Base-by-base conservation (phyloP, 1,140 invertebrate genomes). In the Homalodisca vitripennis region DNA sequence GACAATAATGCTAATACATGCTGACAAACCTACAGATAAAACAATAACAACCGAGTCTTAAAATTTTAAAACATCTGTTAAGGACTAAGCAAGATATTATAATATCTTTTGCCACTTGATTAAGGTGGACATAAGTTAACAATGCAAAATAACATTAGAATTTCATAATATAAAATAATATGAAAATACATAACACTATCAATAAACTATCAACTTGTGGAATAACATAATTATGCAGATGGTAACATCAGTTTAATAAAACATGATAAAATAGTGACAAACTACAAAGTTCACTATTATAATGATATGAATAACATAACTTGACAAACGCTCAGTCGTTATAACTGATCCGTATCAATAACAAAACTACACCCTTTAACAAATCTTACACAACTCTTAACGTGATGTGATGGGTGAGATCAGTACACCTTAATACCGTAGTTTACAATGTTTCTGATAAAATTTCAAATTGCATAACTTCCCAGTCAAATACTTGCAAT, bases 101-200 rank as follows among this genome's bases (percentile, higher is more conserved):
- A n/a, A n/a, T n/a, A n/a, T n/a, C n/a, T n/a, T n/a, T n/a, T n/a
- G n/a, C n/a, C n/a, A n/a, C n/a, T n/a, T n/a, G n/a, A n/a, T n/a
- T n/a, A n/a, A n/a, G n/a, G n/a, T n/a, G n/a, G n/a, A n/a, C n/a
- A n/a, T n/a, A n/a, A n/a, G n/a, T n/a, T n/a, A n/a, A n/a, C n/a
- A n/a, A n/a, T n/a, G n/a, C 22, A 51, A 51, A 3, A 51, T n/a
- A 3, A 20, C n/a, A 51, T 51, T 51, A 51, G 3, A 51, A 51
- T 51, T 51, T 51, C 22, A 51, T 51, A 3, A n/a, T 51, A 51
- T 51, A 51, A 51, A 51, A 51, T 51, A 51, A 51, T 51, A 51
- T 51, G 48, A 51, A 51, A 51, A 51, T 51, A 51, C 14, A 10
- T 51, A 51, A 51, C 48, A 51, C 22, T 51, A 51, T 20, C 6